Evolutionary conservation across 2,797 vertebrate species (phyloP).

Genomic region (Ctenosaura bakeri): DNA sequence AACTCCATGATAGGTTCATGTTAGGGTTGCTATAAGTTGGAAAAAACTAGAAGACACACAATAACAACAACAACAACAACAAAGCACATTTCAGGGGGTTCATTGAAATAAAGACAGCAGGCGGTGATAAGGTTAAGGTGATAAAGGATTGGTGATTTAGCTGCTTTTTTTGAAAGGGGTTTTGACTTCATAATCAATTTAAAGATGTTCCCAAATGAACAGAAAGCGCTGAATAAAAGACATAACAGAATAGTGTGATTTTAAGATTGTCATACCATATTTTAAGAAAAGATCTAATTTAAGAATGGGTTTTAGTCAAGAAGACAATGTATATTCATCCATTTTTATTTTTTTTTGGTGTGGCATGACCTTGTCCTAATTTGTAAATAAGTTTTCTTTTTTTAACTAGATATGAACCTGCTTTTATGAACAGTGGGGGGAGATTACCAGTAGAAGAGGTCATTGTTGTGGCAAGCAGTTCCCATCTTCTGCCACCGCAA

Average conservation of each 20-base stretch:
- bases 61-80: too few species aligned
- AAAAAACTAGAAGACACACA: too few species aligned
- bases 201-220: constrained; percentile 7
- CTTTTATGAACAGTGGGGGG: constrained; percentile 34
- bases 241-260: constrained; percentile 10
- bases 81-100: neutral
- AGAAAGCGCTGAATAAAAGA: constrained; percentile 19
- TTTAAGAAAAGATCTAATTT: neutral
- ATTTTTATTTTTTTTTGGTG: too few species aligned
- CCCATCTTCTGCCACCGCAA: constrained; percentile 18
- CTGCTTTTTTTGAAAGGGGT: neutral
- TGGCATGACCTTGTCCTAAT: constrained; percentile 14
- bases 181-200: neutral
- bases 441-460: constrained; percentile 22
- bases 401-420: constrained; percentile 32
- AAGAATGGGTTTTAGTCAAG: constrained; percentile 25
- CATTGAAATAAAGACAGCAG: neutral
- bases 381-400: neutral
- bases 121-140: too few species aligned
- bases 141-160: neutral
- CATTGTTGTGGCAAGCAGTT: constrained; percentile 15
- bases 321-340: neutral
- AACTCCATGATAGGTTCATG: too few species aligned
- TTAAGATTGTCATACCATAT: constrained; percentile 4
- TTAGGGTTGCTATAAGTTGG: too few species aligned